Evolutionary conservation across 1,140 invertebrate genomes (phyloP).

Genomic region (Calliphora vicina): DNA sequence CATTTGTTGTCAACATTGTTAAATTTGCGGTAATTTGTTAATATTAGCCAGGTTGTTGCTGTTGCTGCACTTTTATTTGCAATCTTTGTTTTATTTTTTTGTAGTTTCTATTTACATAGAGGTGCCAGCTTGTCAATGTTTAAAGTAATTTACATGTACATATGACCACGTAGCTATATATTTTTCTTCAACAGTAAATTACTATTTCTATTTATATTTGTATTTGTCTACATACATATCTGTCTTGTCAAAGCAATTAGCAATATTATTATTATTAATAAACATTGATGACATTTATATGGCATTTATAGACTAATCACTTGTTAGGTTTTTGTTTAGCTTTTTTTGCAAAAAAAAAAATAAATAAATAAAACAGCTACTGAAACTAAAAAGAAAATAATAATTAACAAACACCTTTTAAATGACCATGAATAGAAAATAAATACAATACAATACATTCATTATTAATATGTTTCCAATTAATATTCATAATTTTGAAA

Average conservation of each 20-base stretch:
- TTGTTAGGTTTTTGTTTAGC: background rate
- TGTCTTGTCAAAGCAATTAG: slow-evolving; percentile 28
- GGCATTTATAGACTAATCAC: slow-evolving; percentile 13
- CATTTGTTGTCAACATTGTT: slow-evolving; percentile 22
- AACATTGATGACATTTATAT: slow-evolving; percentile 19
- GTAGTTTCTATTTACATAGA: slow-evolving; percentile 22
- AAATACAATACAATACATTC: background rate
- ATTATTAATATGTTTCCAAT: background rate
- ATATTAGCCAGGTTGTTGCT: slow-evolving; percentile 20
- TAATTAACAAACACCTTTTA: slow-evolving; percentile 11
- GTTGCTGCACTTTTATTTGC: too few species aligned
- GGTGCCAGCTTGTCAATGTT: slow-evolving; percentile 32
- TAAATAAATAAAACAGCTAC: background rate
- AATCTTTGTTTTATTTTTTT: background rate
- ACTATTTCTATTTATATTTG: background rate
- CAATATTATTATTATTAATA: slow-evolving; percentile 21
- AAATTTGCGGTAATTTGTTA: slow-evolving; percentile 20
- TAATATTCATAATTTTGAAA: too few species aligned
- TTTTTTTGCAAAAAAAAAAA: background rate
- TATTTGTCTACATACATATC: background rate
- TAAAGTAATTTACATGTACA: slow-evolving; percentile 26
- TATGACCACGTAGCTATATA: background rate
- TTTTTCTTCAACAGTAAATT: background rate
- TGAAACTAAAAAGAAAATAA: background rate
- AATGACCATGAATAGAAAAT: background rate